phyloP scores from a whole-genome alignment of 1,140 invertebrate genomes.

The Drosophila sproati region DNA sequence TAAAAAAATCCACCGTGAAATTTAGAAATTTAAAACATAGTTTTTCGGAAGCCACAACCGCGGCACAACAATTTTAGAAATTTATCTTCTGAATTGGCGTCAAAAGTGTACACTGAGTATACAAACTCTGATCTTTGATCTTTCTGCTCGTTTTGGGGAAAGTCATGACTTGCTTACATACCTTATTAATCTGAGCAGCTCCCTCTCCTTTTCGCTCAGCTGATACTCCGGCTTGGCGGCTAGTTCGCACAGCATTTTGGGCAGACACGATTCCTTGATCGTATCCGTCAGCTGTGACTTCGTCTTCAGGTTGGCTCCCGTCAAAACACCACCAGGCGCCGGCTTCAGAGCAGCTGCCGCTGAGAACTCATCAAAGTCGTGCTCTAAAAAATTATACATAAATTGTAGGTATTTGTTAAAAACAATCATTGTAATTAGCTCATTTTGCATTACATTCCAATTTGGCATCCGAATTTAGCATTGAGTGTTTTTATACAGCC shows the following conservation, averaged over 20 bases:
- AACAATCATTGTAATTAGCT: neutral
- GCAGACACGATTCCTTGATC: conserved; percentile 87
- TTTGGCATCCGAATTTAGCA: conserved; percentile 16
- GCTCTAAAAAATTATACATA: conserved; percentile 50
- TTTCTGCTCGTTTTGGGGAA: neutral
- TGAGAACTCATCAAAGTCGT: conserved; percentile 76
- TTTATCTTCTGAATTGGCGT: no score
- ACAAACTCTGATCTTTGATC: neutral
- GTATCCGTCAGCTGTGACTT: conserved; percentile 77
- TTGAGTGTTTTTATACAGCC: conserved; percentile 23
- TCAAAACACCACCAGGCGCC: conserved; percentile 35
- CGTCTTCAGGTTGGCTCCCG: conserved; percentile 60
- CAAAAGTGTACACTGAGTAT: no score
- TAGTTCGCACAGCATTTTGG: conserved; percentile 91
- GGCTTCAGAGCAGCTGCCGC: conserved; percentile 70
- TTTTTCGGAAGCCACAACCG: no score
- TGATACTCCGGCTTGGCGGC: conserved; percentile 87
- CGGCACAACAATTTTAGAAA: no score
- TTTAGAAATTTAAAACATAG: no score
- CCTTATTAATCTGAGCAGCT: conserved; percentile 89
- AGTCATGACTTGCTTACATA: conserved; percentile 78
- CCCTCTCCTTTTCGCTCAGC: conserved; percentile 90
- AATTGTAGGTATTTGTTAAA: neutral
- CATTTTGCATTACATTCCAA: conserved; percentile 3
- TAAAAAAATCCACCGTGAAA: no score